Base-by-base conservation (phyloP, 2,797 vertebrate species). In the Telmatherina bonti region DNA sequence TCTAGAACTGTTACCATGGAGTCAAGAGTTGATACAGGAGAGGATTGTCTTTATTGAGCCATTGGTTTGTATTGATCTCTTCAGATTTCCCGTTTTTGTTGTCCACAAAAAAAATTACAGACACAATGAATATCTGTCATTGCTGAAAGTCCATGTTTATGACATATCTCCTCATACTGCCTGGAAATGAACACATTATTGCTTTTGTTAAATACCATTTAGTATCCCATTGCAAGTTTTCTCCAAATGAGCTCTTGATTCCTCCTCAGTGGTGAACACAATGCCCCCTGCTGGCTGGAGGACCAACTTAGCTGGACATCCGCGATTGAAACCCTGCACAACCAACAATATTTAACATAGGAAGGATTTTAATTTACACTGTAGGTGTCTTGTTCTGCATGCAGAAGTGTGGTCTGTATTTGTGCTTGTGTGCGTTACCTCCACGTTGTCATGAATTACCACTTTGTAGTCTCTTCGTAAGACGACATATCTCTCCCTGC, bases 381-480 rank as follows among this genome's bases (percentile, higher is more conserved):
- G 5, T 31, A 59, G 69, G 56, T 11, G 45, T 38, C 4, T 13
- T 2, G 1, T 0, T 47, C 35, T 66, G 12, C 53, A 16, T 53
- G 2, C 7, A 7, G 8, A 7, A 7, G 4, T 53, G 35, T 74
- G 29, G 10, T 24, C n/a, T 51, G 1, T 49, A 15, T 2, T 3
- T 74, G n/a, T 18, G 62, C 33, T n/a, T n/a, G n/a, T 1, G 0
- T 18, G 62, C 33, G 5, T 72, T 77, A 97, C 97, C 95, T 98
- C 96, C 81, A 82, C 87, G 82, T 81, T 97, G 82, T 97, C 96
- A 76, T 96, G 94, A 85, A 95, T 95, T 79, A 96, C 94, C 86
- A 97, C 88, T 20, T 85, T 91, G 85, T 95, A 95, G 83, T 96
- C 91, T 4, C 91, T 94, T 70, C 89, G 95, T 73, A 97, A 76